Percentiles rank a stretch among this genome's conserved stretches.
These are phyloP conservation scores for Mechanitis messenoides DNA, from an alignment of 2,888 invertebrate genomes.

Conservation along the genomic window DNA sequence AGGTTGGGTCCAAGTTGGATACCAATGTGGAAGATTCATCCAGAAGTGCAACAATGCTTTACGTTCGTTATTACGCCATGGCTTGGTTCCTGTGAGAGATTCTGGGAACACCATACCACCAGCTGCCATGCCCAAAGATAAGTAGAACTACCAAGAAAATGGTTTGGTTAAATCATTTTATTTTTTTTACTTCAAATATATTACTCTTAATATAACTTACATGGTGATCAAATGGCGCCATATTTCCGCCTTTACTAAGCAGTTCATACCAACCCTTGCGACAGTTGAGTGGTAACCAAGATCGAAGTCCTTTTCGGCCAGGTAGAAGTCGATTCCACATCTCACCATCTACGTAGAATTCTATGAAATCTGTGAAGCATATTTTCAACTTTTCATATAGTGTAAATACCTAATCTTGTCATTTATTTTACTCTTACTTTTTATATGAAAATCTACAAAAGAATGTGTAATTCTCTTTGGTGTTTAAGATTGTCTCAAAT, in stretches of 20 bases:
- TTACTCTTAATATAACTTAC: constrained; percentile 36
- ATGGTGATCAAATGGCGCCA: constrained; percentile 61
- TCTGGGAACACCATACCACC: constrained; percentile 83
- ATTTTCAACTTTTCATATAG: too few species aligned
- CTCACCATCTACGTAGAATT: constrained; percentile 13
- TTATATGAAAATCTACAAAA: too few species aligned
- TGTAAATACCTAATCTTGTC: not conserved
- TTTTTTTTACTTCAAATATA: not conserved
- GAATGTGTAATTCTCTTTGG: too few species aligned
- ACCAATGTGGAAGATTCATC: constrained; percentile 73
- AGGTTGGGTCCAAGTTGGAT: constrained; percentile 73
- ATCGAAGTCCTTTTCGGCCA: constrained; percentile 9
- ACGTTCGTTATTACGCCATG: constrained; percentile 78
- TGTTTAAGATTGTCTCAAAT: too few species aligned
- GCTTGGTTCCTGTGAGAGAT: constrained; percentile 66
- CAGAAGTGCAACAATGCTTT: constrained; percentile 79
- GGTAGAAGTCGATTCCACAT: constrained; percentile 8
- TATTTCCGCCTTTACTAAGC: constrained; percentile 39
- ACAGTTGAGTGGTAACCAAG: constrained; percentile 15
- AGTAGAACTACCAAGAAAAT: constrained; percentile 73
- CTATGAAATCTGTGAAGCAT: constrained; percentile 7
- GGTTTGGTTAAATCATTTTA: not conserved
- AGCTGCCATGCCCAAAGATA: constrained; percentile 81
- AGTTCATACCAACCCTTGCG: constrained; percentile 29
- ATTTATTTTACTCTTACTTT: not conserved